A percentile compares a stretch with the other conserved stretches of the same genome.
These are phyloP conservation scores for Caenorhabditis virilis DNA, from an alignment of 2,888 invertebrate species.

Conservation along the genomic window DNA sequence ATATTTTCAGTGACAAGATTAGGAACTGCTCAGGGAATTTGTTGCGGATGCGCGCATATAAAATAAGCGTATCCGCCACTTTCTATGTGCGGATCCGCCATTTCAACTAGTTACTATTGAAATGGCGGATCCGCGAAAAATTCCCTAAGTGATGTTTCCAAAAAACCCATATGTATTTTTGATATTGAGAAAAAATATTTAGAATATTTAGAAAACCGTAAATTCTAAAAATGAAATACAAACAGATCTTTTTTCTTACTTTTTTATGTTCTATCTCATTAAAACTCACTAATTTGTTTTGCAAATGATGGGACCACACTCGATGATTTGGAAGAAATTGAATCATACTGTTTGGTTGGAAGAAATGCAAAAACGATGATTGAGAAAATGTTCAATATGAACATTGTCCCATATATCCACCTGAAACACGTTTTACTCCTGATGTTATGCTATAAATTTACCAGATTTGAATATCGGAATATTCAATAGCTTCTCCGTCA, in stretches of 20 bases:
- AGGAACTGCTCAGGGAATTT: too few species aligned
- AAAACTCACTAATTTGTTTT: constrained; percentile 41
- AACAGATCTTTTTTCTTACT: too few species aligned
- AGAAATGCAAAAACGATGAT: constrained; percentile 40
- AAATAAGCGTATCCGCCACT: too few species aligned
- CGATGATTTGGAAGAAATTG: constrained; percentile 43
- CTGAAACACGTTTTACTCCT: constrained; percentile 8
- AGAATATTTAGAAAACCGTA: not conserved
- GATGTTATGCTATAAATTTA: not conserved
- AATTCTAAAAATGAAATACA: not conserved
- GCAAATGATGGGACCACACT: constrained; percentile 34
- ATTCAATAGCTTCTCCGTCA: constrained; percentile 24
- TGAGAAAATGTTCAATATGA: constrained; percentile 41
- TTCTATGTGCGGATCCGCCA: too few species aligned
- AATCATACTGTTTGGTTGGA: constrained; percentile 49
- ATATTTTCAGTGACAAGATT: too few species aligned
- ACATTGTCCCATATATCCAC: constrained; percentile 44
- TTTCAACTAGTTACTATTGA: too few species aligned
- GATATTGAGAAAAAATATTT: too few species aligned
- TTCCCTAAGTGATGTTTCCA: too few species aligned
- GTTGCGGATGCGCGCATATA: too few species aligned
- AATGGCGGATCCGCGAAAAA: too few species aligned
- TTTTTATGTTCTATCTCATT: too few species aligned
- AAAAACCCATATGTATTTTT: not conserved
- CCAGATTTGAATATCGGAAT: constrained; percentile 34